These are phyloP conservation scores for Armadillidium nasatum DNA, from an alignment of 1,140 invertebrate species.

Conservation along the genomic window DNA sequence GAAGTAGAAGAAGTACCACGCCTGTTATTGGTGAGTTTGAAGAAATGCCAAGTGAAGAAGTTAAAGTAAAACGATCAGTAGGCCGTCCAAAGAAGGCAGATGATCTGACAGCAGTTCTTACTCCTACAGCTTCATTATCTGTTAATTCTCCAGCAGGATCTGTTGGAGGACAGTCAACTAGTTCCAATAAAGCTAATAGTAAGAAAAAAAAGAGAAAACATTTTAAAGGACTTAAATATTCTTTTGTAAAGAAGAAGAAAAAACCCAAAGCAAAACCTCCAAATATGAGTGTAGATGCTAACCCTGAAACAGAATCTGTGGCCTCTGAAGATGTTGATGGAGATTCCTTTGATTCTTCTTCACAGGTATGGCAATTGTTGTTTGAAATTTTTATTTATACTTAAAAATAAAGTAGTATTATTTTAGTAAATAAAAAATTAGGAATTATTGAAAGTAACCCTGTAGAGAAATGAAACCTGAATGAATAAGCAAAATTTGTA, in stretches of 20 bases:
- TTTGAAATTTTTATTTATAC: background rate
- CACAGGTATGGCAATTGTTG: constrained; percentile 26
- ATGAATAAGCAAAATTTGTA: too few species aligned
- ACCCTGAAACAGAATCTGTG: constrained; percentile 34
- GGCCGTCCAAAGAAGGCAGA: constrained; percentile 4
- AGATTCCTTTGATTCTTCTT: constrained; percentile 35
- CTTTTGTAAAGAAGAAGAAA: constrained; percentile 40
- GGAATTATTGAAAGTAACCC: too few species aligned
- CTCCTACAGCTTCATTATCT: constrained; percentile 8
- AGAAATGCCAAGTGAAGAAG: constrained; percentile 14
- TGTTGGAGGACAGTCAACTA: constrained; percentile 8
- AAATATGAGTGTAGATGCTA: constrained; percentile 18
- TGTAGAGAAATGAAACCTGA: too few species aligned
- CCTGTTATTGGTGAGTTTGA: constrained; percentile 20
- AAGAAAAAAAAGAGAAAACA: constrained; percentile 43
- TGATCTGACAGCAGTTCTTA: background rate
- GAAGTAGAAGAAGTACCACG: background rate
- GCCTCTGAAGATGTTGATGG: constrained; percentile 36
- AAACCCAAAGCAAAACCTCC: constrained; percentile 30
- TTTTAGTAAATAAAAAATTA: too few species aligned
- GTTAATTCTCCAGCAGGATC: constrained; percentile 21
- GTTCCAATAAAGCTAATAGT: constrained; percentile 2
- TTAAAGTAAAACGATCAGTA: constrained; percentile 1
- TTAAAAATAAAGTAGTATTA: too few species aligned
- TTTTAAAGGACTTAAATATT: constrained; percentile 43